Conservation (phyloP, 1,140 invertebrate species). For the Drosophila equinoxialis region DNA sequence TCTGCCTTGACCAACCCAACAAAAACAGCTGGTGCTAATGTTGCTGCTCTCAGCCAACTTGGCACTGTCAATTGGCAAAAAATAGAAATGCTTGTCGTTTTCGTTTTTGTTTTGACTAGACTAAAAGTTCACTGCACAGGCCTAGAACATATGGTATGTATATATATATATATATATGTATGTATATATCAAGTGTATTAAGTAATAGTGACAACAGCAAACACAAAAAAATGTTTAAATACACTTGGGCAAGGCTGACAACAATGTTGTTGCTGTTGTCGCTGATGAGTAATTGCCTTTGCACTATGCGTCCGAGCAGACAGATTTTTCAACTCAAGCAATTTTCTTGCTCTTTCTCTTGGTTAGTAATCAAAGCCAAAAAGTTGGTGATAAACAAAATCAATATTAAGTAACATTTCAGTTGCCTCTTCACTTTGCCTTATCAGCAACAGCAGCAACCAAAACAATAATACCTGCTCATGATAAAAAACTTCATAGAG, state of each 20-base stretch:
- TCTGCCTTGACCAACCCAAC: constrained; percentile 13
- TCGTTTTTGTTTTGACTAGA: neutral
- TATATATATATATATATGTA: neutral
- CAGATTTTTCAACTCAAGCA: neutral
- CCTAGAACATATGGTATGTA: constrained; percentile 3
- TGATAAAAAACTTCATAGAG: neutral
- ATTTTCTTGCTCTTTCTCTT: constrained; percentile 1
- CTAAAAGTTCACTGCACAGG: constrained; percentile 64
- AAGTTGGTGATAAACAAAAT: constrained; percentile 52
- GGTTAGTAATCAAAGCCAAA: constrained; percentile 2
- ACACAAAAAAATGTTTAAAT: constrained; percentile 29
- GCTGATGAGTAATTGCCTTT: constrained; percentile 62
- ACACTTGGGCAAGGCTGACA: constrained; percentile 5
- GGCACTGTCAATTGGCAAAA: constrained; percentile 42
- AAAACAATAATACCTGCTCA: constrained; percentile 13
- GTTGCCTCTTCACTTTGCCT: constrained; percentile 35
- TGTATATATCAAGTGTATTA: constrained; percentile 43
- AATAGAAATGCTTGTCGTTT: constrained; percentile 43
- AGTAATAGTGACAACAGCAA: constrained; percentile 52
- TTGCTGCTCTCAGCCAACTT: constrained; percentile 49
- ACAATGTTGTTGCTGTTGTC: constrained; percentile 37
- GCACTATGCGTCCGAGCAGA: too few relatives aligned
- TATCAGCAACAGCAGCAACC: constrained; percentile 43
- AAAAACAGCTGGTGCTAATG: constrained; percentile 32
- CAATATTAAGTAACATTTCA: constrained; percentile 70